Evolutionary conservation across 2,113 vertebrate species (phyloP), one percentile per base, ranked within the genome.

Genomic region (Podarcis muralis): DNA sequence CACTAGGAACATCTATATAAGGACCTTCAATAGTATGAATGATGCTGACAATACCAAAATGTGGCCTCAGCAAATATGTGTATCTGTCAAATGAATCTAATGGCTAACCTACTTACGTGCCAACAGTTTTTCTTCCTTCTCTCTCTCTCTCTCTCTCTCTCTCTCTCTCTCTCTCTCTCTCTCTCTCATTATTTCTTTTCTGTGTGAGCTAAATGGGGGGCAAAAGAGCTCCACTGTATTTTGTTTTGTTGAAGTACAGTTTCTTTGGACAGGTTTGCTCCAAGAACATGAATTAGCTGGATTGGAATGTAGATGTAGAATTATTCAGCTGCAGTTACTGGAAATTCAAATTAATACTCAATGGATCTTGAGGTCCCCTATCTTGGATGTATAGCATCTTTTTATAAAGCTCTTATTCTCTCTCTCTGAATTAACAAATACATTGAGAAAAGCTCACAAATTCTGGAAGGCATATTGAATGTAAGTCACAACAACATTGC

Each of bases 261-360:
- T 23, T 35, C 68, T 25, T n/a, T 85, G 53, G 43, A n/a, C 37
- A 85, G 22, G 91, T 88, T 71, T 83, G 22, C 35, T 27, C 76
- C 43, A 65, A 48, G 18, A 93, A 86, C 65, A 35, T 13, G 87
- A 27, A 84, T 86, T 75, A 86, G 3, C 6, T 90, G 62, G 35
- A 87, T 83, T 15, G 48, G 65, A 1, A 37, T n/a, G 53, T 48
- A 77, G 8, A 53, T 27, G 25, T 2, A 87, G 43, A 8, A 71
- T 75, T 78, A 53, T 88, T 62, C 83, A 77, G 23, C 6, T 32
- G 65, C 1, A 85, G 5, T 3, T 59, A 43, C 35, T 40, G 15
- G 16, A 85, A 22, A 62, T 43, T 91, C 72, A 65, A 65, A 62
- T 32, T 43, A 6, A 72, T 0, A 0, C 76, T 71, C 84, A 91